Conservation (phyloP, 37 sponge, comb jelly and placozoan genomes). For the Ianthella basta region DNA sequence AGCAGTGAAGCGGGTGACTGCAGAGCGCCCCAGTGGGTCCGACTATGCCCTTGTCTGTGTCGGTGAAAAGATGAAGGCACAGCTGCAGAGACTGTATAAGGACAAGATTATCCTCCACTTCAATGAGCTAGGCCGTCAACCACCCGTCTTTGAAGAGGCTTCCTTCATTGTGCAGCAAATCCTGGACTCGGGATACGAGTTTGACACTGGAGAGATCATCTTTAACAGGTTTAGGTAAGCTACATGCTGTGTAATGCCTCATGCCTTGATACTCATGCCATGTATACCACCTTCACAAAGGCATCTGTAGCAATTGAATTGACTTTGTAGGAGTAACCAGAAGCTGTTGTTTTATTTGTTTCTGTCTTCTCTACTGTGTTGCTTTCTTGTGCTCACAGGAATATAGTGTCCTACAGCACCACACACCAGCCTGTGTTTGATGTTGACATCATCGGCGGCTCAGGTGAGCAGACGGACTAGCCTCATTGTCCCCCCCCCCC, state of each 20-base stretch:
- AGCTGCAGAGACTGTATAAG: constrained; percentile 61
- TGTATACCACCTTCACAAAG: too few relatives aligned
- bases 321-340: too few relatives aligned
- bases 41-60: constrained; percentile 69
- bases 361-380: too few relatives aligned
- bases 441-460: constrained; percentile 51
- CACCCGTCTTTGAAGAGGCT: constrained; percentile 86
- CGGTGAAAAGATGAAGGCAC: constrained; percentile 87
- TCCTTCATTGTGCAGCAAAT: constrained; percentile 84
- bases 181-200: constrained; percentile 68
- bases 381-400: too few relatives aligned
- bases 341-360: too few relatives aligned
- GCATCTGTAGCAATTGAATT: too few relatives aligned
- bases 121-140: constrained; percentile 80
- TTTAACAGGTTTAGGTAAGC: constrained; percentile 90
- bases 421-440: constrained; percentile 62
- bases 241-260: too few relatives aligned
- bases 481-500: too few relatives aligned
- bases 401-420: constrained; percentile 83
- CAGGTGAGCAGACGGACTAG: constrained; percentile 53
- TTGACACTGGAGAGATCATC: constrained; percentile 79
- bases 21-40: constrained; percentile 35
- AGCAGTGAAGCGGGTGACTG: constrained; percentile 52
- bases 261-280: too few relatives aligned
- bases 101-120: constrained; percentile 74